A percentile compares a stretch with the other conserved stretches of the same genome.
Evolutionary conservation across 2,888 invertebrate species (phyloP).

Genomic region (Cybosia mesomella): DNA sequence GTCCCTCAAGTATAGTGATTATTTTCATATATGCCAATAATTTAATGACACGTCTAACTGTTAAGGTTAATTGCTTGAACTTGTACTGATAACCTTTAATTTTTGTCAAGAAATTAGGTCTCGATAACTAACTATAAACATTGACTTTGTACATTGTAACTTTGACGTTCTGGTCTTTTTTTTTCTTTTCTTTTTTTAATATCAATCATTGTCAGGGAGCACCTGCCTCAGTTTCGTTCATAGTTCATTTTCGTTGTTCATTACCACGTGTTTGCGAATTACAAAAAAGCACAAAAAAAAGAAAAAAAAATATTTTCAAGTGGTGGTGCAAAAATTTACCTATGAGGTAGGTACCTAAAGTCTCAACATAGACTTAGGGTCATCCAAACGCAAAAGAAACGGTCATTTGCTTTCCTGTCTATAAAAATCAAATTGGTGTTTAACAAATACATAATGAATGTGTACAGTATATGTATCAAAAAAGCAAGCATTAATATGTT

Average conservation of each 20-base stretch:
- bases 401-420: too few species aligned
- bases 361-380: too few species aligned
- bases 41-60: background rate
- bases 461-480: too few species aligned
- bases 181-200: conserved; percentile 1
- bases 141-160: background rate
- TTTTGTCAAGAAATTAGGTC: conserved; percentile 5
- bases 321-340: too few species aligned
- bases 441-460: too few species aligned
- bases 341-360: too few species aligned
- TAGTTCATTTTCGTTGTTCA: background rate
- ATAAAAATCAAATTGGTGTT: too few species aligned
- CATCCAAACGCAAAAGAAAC: too few species aligned
- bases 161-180: background rate
- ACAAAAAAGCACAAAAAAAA: too few species aligned
- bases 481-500: too few species aligned
- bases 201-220: conserved; percentile 4
- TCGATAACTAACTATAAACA: conserved; percentile 12
- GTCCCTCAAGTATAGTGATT: background rate
- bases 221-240: background rate
- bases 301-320: too few species aligned
- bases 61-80: conserved; percentile 7
- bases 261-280: background rate
- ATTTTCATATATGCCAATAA: background rate
- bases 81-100: conserved; percentile 20